Conservation (phyloP, 2,113 vertebrate genomes). For the Syrmaticus mikado region DNA sequence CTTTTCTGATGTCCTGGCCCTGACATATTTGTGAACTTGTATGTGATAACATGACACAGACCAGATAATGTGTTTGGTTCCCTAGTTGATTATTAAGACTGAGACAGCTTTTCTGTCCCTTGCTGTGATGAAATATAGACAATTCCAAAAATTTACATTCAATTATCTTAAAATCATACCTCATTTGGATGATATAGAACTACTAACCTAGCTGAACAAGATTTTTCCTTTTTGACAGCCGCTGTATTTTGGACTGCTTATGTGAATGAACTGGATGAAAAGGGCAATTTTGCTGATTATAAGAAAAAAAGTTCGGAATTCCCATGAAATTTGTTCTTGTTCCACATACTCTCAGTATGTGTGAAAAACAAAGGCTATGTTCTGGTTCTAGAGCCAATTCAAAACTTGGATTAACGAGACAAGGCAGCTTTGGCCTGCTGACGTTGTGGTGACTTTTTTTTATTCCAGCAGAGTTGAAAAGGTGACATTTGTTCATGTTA, state of each 20-base stretch:
- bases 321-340: neutral
- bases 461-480: neutral
- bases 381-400: neutral
- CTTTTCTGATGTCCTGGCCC: neutral
- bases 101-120: neutral
- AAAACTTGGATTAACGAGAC: neutral
- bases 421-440: neutral
- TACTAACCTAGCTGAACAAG: neutral
- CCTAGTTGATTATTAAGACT: neutral
- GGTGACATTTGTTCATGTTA: neutral
- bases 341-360: neutral
- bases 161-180: neutral
- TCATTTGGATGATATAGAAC: neutral
- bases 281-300: neutral
- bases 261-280: neutral
- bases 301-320: neutral
- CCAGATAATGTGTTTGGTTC: neutral
- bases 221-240: neutral
- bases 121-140: neutral
- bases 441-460: neutral
- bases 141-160: neutral
- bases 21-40: neutral
- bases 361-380: neutral
- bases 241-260: neutral
- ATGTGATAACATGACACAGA: neutral